These are phyloP conservation scores for Megaceryle alcyon DNA, from an alignment of 2,797 vertebrate genomes.

Conservation along the genomic window DNA sequence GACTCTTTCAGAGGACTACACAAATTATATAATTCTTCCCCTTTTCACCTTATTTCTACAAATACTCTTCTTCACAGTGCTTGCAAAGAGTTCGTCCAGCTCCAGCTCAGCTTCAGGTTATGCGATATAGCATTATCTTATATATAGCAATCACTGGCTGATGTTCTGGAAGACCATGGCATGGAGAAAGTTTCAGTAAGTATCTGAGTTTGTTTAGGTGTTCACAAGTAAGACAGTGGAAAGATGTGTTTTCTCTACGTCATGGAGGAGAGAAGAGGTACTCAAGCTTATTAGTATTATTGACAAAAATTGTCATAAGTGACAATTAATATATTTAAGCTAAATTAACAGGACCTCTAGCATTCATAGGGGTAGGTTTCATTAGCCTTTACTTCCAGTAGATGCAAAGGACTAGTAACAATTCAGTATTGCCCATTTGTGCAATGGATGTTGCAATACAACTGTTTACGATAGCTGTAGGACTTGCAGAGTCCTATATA, in stretches of 20 bases:
- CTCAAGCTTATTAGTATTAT: neutral
- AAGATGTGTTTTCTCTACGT: fast-evolving
- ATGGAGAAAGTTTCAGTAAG: neutral
- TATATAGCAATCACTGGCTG: neutral
- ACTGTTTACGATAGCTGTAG: neutral
- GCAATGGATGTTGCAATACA: neutral
- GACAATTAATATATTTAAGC: neutral
- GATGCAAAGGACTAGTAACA: neutral
- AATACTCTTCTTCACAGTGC: neutral
- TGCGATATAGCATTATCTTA: neutral
- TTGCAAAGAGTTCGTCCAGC: neutral
- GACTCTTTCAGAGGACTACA: neutral
- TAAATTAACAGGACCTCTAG: neutral
- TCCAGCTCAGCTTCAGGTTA: neutral
- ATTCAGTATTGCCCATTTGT: neutral
- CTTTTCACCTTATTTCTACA: neutral
- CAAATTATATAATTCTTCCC: neutral
- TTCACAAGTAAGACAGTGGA: neutral
- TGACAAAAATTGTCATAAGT: neutral
- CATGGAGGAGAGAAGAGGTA: neutral
- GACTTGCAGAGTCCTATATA: neutral
- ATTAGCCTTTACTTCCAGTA: neutral
- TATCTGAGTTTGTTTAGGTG: neutral
- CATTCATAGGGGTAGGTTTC: neutral
- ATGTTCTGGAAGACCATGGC: neutral